Evolutionary conservation across 2,797 vertebrate genomes (phyloP).

Genomic region (Poeciliopsis gracilis): DNA sequence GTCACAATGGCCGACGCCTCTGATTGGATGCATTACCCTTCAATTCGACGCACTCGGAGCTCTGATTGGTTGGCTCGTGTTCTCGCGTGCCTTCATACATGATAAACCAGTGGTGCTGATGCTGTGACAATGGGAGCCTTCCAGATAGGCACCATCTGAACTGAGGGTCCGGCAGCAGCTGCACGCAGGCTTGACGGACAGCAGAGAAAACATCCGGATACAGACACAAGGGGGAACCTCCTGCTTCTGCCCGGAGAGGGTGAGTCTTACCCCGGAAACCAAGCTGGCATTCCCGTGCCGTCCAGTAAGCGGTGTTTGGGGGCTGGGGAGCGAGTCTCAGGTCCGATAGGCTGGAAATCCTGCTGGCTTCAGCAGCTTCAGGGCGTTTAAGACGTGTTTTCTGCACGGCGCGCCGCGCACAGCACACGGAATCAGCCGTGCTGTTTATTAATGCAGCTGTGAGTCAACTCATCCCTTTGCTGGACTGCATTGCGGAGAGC

Average conservation of each 20-base stretch:
- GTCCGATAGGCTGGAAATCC: slow-evolving; percentile 17
- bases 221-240: slow-evolving; percentile 34
- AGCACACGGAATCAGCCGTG: background rate
- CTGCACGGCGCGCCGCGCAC: background rate
- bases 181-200: slow-evolving; percentile 17
- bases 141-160: slow-evolving; percentile 72
- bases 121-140: slow-evolving; percentile 75
- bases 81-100: slow-evolving; percentile 37
- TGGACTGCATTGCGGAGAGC: slow-evolving; percentile 72
- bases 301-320: slow-evolving; percentile 17
- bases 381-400: background rate
- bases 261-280: slow-evolving; percentile 38
- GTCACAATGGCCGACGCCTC: background rate
- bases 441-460: slow-evolving; percentile 38
- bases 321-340: slow-evolving; percentile 36
- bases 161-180: slow-evolving; percentile 37
- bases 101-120: slow-evolving; percentile 72
- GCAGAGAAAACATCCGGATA: slow-evolving; percentile 18
- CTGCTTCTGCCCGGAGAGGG: slow-evolving; percentile 47
- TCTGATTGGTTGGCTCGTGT: slow-evolving; percentile 43
- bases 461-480: slow-evolving; percentile 43
- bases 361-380: slow-evolving; percentile 4
- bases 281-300: slow-evolving; percentile 30
- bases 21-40: slow-evolving; percentile 36
- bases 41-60: background rate